phyloP scores from a whole-genome alignment of 1,140 invertebrate species.

The Brachystomella parvula region DNA sequence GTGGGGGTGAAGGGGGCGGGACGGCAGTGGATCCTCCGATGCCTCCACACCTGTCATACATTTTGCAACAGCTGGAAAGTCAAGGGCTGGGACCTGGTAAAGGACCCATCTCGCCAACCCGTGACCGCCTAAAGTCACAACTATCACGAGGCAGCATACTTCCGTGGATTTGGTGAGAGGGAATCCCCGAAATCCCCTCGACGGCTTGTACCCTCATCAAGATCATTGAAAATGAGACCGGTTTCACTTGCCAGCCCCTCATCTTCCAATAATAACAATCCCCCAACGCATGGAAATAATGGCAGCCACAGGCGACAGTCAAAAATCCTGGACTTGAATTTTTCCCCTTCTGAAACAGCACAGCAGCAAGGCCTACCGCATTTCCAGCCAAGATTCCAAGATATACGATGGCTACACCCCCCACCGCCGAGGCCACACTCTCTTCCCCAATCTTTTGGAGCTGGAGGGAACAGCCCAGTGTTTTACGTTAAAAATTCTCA shows the following conservation, averaged over 20 bases:
- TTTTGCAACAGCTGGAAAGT: slow-evolving; percentile 28
- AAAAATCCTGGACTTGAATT: not conserved
- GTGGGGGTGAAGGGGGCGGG: not conserved
- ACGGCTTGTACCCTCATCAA: slow-evolving; percentile 16
- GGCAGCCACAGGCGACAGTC: not conserved
- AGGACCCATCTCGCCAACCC: not conserved
- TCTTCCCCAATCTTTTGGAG: not conserved
- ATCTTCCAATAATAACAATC: too few species aligned
- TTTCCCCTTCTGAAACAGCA: not conserved
- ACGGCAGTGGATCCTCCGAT: slow-evolving; percentile 18
- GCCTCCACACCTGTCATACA: slow-evolving; percentile 29
- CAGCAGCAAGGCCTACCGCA: not conserved
- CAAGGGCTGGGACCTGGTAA: slow-evolving; percentile 20
- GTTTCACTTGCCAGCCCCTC: slow-evolving; percentile 7
- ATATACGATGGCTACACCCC: not conserved
- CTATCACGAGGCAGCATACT: not conserved
- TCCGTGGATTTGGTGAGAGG: not conserved
- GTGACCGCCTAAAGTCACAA: not conserved
- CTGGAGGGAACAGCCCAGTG: not conserved
- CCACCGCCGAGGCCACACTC: not conserved
- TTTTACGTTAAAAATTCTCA: slow-evolving; percentile 8
- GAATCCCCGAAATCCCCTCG: not conserved
- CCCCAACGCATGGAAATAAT: too few species aligned
- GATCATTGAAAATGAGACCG: slow-evolving; percentile 20
- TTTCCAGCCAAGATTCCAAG: not conserved